Evolutionary conservation across 1,140 invertebrate genomes (phyloP).

Genomic region (Papilio xuthus): DNA sequence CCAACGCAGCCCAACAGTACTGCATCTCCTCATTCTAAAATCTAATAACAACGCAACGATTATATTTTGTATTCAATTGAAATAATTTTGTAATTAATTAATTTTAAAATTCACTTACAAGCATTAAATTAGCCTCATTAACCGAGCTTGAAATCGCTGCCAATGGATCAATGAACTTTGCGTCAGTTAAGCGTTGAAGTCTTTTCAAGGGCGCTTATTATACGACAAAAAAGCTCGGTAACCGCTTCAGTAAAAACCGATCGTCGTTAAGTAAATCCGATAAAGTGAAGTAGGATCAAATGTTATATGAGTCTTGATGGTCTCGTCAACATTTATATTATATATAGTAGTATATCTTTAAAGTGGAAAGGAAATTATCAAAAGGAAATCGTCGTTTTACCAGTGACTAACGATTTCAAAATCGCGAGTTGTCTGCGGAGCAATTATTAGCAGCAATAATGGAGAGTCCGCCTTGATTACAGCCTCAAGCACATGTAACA

Average conservation of each 20-base stretch:
- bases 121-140: conserved; percentile 49
- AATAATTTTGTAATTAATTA: background rate
- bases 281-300: conserved; percentile 6
- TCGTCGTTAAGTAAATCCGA: conserved; percentile 18
- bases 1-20: conserved; percentile 24
- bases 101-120: conserved; percentile 29
- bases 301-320: background rate
- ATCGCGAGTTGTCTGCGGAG: conserved; percentile 55
- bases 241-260: conserved; percentile 45
- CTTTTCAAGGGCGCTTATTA: conserved; percentile 78
- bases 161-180: conserved; percentile 67
- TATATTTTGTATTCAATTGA: background rate
- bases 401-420: conserved; percentile 57
- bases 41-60: background rate
- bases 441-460: conserved; percentile 60
- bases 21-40: background rate
- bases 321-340: background rate
- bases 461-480: conserved; percentile 61
- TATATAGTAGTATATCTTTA: conserved; percentile 40
- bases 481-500: conserved; percentile 45
- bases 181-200: conserved; percentile 76
- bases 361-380: conserved; percentile 39
- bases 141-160: conserved; percentile 49
- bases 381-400: conserved; percentile 47
- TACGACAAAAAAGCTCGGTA: conserved; percentile 61